Percentiles rank a stretch among this genome's conserved stretches.
These are phyloP conservation scores for Urechis unicinctus DNA, from an alignment of 2,888 invertebrate genomes.

Conservation along the genomic window DNA sequence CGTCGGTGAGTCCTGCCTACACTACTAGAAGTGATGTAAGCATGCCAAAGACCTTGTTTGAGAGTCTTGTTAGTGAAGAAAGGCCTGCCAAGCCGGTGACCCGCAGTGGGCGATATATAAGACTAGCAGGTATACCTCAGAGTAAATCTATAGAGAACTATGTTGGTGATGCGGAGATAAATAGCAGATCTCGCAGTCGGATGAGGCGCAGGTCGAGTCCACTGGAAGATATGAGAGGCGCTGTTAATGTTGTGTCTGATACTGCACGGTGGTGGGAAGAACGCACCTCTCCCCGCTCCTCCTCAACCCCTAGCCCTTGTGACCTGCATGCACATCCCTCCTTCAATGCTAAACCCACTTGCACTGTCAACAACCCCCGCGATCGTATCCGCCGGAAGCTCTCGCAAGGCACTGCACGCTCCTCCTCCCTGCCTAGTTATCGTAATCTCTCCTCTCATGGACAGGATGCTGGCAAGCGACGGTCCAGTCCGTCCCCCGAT, in stretches of 20 bases:
- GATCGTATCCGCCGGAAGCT: not conserved
- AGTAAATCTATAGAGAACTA: constrained; percentile 11
- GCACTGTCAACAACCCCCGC: not conserved
- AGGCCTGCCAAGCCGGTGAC: constrained; percentile 6
- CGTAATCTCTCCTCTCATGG: not conserved
- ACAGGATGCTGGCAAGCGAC: too few relatives aligned
- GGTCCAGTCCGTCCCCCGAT: too few relatives aligned
- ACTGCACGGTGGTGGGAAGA: not conserved
- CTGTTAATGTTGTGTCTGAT: too few relatives aligned
- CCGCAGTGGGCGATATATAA: constrained; percentile 8
- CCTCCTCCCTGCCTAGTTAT: not conserved
- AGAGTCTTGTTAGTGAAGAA: constrained; percentile 9
- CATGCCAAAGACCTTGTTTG: constrained; percentile 13
- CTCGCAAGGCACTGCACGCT: not conserved
- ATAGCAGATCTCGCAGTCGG: constrained; percentile 1
- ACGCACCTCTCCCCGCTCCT: not conserved
- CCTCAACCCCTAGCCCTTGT: not conserved
- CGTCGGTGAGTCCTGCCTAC: not conserved
- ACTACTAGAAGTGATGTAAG: not conserved
- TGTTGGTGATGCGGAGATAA: too few relatives aligned
- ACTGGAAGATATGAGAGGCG: not conserved
- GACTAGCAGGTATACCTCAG: constrained; percentile 14
- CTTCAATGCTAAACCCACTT: too few relatives aligned
- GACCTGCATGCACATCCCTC: too few relatives aligned
- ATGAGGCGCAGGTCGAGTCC: not conserved